A percentile compares a stretch with the other conserved stretches of the same genome.
Conservation (phyloP, 2,797 vertebrate genomes). For the Crocodylus rhombifer region DNA sequence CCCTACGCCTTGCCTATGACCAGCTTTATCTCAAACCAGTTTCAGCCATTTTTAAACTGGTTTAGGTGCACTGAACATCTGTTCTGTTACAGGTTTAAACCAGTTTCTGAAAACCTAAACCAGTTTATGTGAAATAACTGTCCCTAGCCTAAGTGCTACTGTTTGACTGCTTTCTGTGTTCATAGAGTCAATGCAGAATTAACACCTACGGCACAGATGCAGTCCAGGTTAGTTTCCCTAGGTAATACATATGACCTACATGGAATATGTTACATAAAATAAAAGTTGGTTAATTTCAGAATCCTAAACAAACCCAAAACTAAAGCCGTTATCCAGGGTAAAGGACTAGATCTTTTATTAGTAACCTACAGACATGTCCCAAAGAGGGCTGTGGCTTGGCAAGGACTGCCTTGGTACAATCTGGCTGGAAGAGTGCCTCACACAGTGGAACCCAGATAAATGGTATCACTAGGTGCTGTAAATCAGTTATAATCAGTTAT, state of each 20-base stretch:
- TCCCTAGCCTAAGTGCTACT: not conserved
- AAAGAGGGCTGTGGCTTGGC: not conserved
- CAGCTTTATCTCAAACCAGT: no score
- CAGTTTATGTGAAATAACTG: no score
- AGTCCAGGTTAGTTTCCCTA: no score
- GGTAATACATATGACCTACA: no score
- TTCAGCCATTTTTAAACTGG: no score
- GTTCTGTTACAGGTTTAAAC: no score
- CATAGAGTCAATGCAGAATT: not conserved
- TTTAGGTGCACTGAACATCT: no score
- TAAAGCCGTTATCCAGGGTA: not conserved
- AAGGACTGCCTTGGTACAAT: not conserved
- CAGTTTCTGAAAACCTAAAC: no score
- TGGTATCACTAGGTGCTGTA: not conserved
- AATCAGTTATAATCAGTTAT: not conserved
- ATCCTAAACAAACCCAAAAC: not conserved
- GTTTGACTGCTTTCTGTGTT: not conserved
- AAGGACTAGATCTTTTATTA: not conserved
- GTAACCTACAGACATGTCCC: not conserved
- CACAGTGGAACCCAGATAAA: not conserved
- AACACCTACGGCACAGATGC: no score
- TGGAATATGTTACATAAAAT: not conserved
- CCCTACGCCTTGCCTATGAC: no score
- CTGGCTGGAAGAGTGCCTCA: not conserved
- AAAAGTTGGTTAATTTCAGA: not conserved